phyloP scores from a whole-genome alignment of 1,140 invertebrate species.

The Nixonia krombeini region DNA sequence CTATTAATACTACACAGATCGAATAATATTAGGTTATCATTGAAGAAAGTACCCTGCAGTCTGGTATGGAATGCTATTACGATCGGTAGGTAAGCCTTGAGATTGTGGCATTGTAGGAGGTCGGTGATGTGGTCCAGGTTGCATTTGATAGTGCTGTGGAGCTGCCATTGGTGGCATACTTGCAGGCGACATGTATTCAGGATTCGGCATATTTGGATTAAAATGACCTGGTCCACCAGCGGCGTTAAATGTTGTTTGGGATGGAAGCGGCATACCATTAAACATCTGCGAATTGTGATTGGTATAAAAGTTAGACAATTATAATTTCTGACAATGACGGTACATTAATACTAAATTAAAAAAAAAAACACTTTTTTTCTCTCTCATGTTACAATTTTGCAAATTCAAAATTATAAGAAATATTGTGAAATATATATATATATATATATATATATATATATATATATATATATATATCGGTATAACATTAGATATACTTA shows the following conservation, averaged over 20 bases:
- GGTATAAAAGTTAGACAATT: slow-evolving; percentile 1
- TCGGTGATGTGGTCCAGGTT: slow-evolving; percentile 48
- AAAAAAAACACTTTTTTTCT: too few relatives aligned
- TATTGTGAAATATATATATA: too few relatives aligned
- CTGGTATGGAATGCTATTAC: slow-evolving; percentile 60
- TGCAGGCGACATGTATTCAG: slow-evolving; percentile 51
- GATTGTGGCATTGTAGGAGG: slow-evolving; percentile 51
- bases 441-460: too few relatives aligned
- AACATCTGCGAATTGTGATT: slow-evolving; percentile 51
- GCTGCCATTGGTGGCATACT: slow-evolving; percentile 56
- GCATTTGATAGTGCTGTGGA: slow-evolving; percentile 62
- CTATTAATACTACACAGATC: too few relatives aligned
- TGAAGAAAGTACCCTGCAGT: slow-evolving; percentile 56
- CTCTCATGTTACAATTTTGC: too few relatives aligned
- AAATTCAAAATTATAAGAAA: too few relatives aligned
- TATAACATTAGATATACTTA: too few relatives aligned
- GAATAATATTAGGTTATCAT: too few relatives aligned
- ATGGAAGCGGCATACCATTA: slow-evolving; percentile 61
- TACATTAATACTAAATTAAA: too few relatives aligned
- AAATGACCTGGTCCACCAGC: slow-evolving; percentile 47
- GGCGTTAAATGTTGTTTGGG: slow-evolving; percentile 49
- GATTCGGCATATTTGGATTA: slow-evolving; percentile 51
- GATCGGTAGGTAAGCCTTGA: slow-evolving; percentile 55
- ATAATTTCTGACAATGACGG: neutral
- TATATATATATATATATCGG: too few relatives aligned